Percentiles rank a stretch among this genome's conserved stretches.
phyloP scores from a whole-genome alignment of 2,113 vertebrate species.

The Clarias gariepinus region DNA sequence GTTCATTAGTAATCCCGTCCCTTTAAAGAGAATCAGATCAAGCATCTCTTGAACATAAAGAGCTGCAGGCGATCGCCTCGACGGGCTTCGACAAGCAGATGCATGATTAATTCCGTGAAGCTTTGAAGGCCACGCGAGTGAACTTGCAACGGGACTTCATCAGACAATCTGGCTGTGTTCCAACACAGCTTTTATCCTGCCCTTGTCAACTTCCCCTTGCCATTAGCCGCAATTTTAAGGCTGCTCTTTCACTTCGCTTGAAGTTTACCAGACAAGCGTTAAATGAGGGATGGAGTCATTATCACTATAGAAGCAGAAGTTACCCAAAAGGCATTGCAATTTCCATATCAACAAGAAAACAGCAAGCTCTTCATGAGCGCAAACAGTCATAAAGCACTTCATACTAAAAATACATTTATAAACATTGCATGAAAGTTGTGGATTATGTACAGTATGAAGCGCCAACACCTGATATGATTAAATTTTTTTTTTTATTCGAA shows the following conservation, averaged over 20 bases:
- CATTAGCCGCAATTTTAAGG: constrained; percentile 3
- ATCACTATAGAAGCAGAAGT: neutral
- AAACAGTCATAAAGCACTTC: neutral
- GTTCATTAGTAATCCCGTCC: too few species aligned
- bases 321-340: constrained; percentile 14
- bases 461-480: neutral
- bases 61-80: neutral
- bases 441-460: neutral
- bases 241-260: neutral
- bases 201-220: constrained; percentile 1
- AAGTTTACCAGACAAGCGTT: neutral
- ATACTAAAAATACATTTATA: neutral
- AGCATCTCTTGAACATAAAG: neutral
- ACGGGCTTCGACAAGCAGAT: neutral
- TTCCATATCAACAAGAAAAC: neutral
- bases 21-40: neutral
- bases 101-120: neutral
- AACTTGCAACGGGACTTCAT: neutral
- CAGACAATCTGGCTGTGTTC: constrained; percentile 5
- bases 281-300: constrained; percentile 4
- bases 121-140: neutral
- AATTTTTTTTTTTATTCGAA: neutral
- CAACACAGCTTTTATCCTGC: neutral
- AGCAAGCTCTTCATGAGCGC: neutral
- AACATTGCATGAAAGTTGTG: neutral